Conservation (phyloP, 2,888 invertebrate genomes). For the Melieria omissa region DNA sequence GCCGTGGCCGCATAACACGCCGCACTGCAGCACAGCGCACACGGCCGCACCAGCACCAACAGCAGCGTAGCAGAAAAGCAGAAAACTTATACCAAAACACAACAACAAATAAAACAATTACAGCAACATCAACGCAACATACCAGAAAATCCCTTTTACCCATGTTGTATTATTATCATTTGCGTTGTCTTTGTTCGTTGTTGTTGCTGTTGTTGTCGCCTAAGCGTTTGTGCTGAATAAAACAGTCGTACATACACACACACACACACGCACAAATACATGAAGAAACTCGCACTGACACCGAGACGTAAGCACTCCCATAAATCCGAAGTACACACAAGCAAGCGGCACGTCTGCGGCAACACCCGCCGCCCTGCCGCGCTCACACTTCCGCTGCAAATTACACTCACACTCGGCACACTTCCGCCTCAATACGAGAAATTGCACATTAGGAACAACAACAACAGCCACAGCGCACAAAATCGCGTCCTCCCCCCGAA, state of each 20-base stretch:
- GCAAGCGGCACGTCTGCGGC: neutral
- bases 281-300: neutral
- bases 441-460: conserved; percentile 37
- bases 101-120: neutral
- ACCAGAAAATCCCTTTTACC: conserved; percentile 47
- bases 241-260: conserved; percentile 1
- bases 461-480: conserved; percentile 7
- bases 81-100: neutral
- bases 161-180: conserved; percentile 29
- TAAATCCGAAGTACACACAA: conserved; percentile 1
- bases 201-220: conserved; percentile 3
- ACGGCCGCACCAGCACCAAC: conserved; percentile 11
- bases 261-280: neutral
- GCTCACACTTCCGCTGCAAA: conserved; percentile 45
- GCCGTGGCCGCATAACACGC: neutral
- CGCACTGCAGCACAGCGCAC: neutral
- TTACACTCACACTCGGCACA: conserved; percentile 40
- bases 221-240: conserved; percentile 1
- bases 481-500: neutral
- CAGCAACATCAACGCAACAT: conserved; percentile 39
- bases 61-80: conserved; percentile 21
- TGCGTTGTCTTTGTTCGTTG: neutral
- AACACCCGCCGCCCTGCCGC: conserved; percentile 15
- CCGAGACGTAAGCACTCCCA: neutral
- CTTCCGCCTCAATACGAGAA: conserved; percentile 35